Percentiles rank a stretch among this genome's conserved stretches.
These are phyloP conservation scores for Drosophila nr. medialis DNA, from an alignment of 2,888 invertebrate species.

Conservation along the genomic window DNA sequence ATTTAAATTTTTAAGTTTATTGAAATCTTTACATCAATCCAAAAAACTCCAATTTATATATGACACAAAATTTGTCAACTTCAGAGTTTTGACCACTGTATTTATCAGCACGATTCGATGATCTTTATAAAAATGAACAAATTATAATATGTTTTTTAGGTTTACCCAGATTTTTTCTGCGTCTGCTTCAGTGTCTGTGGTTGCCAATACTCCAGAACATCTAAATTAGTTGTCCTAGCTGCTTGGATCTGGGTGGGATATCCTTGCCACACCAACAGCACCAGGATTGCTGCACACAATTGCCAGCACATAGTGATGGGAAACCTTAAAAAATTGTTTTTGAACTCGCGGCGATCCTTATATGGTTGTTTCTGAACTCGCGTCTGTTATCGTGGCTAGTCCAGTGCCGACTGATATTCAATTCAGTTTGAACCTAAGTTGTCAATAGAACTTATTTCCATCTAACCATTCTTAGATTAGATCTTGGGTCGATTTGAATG, in stretches of 20 bases:
- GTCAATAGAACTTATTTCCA: slow-evolving; percentile 38
- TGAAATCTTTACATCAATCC: too few relatives aligned
- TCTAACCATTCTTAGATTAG: slow-evolving; percentile 3
- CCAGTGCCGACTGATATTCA: slow-evolving; percentile 38
- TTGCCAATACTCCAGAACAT: slow-evolving; percentile 31
- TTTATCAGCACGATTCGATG: background rate
- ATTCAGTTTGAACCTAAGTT: slow-evolving; percentile 22
- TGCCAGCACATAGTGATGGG: slow-evolving; percentile 39
- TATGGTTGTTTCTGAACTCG: background rate
- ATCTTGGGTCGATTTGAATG: slow-evolving; percentile 52
- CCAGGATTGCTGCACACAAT: slow-evolving; percentile 41
- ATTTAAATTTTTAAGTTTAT: too few relatives aligned
- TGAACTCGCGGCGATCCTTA: slow-evolving; percentile 3
- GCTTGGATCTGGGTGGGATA: slow-evolving; percentile 20
- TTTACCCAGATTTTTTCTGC: slow-evolving; percentile 36
- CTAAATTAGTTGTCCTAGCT: slow-evolving; percentile 27
- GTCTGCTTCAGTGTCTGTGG: slow-evolving; percentile 11
- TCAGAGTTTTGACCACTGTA: background rate
- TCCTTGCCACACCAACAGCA: slow-evolving; percentile 46
- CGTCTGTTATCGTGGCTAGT: slow-evolving; percentile 35
- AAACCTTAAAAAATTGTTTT: background rate
- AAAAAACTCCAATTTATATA: background rate
- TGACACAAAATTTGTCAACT: background rate
- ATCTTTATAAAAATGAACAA: background rate
- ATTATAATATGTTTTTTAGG: background rate